Conservation (phyloP, 2,888 invertebrate species). For the Augochlorella aurata region DNA sequence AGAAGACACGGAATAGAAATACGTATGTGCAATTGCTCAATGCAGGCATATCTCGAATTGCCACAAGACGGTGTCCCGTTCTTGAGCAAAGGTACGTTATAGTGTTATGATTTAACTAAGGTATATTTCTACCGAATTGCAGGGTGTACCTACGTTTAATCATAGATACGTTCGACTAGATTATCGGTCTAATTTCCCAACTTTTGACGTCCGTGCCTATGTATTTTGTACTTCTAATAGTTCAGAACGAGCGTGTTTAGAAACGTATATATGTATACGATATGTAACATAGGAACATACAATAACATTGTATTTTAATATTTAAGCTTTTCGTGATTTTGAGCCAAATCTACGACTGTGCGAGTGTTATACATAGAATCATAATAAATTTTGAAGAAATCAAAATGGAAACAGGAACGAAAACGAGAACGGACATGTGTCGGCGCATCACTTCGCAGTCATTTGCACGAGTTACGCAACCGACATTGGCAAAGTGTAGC, state of each 20-base stretch:
- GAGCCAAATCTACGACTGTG: no score
- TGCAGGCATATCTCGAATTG: slow-evolving; percentile 51
- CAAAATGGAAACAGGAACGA: background rate
- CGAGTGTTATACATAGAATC: background rate
- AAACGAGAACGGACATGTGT: background rate
- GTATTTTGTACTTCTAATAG: background rate
- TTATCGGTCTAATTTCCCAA: background rate
- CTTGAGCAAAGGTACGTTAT: slow-evolving; percentile 35
- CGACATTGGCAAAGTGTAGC: slow-evolving; percentile 55
- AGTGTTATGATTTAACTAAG: slow-evolving; percentile 42
- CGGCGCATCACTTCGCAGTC: background rate
- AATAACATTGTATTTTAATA: no score
- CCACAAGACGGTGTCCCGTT: slow-evolving; percentile 39
- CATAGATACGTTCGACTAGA: background rate
- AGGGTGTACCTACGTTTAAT: background rate
- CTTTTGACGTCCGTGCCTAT: background rate
- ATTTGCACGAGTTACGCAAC: slow-evolving; percentile 52
- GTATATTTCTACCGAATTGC: background rate
- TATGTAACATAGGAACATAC: no score
- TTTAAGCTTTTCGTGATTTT: background rate
- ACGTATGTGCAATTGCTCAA: slow-evolving; percentile 25
- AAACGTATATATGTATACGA: background rate
- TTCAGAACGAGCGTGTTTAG: no score
- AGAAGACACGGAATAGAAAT: background rate
- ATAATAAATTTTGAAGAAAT: background rate